These are phyloP conservation scores for Ernsta delagoae DNA, from an alignment of 2,888 invertebrate species.

Conservation along the genomic window DNA sequence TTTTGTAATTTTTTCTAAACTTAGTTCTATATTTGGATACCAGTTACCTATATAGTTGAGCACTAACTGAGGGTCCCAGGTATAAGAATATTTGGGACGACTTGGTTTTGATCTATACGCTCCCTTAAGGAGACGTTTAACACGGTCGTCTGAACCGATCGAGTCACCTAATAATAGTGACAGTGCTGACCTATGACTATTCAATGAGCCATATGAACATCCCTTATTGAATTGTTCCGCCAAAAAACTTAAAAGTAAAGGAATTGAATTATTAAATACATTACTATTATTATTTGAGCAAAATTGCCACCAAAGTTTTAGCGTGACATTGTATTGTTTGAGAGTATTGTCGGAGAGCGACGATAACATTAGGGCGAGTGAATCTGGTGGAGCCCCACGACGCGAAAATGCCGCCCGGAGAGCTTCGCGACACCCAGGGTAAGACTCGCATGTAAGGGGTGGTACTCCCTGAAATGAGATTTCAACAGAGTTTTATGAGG, in stretches of 20 bases:
- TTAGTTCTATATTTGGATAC: neutral
- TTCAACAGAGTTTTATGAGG: too few relatives aligned
- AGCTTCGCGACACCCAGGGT: slow-evolving; percentile 36
- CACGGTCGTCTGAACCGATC: too few relatives aligned
- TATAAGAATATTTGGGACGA: slow-evolving; percentile 45
- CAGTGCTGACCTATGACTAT: neutral
- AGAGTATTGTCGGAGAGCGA: slow-evolving; percentile 32
- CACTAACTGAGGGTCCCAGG: slow-evolving; percentile 35
- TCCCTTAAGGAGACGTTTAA: slow-evolving; percentile 35
- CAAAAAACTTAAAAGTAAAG: neutral
- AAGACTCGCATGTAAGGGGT: neutral
- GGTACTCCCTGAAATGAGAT: neutral
- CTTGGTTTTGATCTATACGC: slow-evolving; percentile 37
- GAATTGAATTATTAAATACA: too few relatives aligned
- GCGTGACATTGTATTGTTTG: slow-evolving; percentile 27
- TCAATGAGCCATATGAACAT: neutral
- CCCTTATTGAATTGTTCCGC: neutral
- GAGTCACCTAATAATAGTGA: neutral
- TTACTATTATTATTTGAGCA: slow-evolving; percentile 10
- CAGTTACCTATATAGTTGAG: slow-evolving; percentile 15
- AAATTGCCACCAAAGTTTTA: slow-evolving; percentile 36
- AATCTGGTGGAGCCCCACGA: slow-evolving; percentile 15
- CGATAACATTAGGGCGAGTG: slow-evolving; percentile 34
- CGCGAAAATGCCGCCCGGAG: slow-evolving; percentile 29
- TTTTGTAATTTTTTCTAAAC: slow-evolving; percentile 7